Percentiles rank a stretch among this genome's conserved stretches.
These are phyloP conservation scores for Agonopterix alstromeriana DNA, from an alignment of 2,888 invertebrate genomes.

Conservation along the genomic window DNA sequence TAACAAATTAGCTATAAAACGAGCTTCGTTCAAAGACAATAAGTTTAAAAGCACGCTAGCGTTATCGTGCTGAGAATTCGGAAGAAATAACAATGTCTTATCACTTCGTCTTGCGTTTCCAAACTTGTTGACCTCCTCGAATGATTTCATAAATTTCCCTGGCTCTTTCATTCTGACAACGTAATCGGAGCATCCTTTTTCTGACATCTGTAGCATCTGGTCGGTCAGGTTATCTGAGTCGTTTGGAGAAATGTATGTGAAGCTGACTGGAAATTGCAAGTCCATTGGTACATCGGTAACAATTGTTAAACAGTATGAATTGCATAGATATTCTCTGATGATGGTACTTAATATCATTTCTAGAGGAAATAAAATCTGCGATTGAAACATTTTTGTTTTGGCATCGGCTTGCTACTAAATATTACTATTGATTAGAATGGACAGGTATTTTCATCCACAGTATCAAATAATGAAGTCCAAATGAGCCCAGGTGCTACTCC, in stretches of 20 bases:
- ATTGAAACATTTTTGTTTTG: background rate
- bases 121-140: conserved; percentile 49
- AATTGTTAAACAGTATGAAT: conserved; percentile 48
- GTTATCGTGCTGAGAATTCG: conserved; percentile 19
- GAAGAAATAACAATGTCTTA: conserved; percentile 59
- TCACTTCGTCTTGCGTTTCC: conserved; percentile 59
- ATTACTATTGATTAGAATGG: too few relatives aligned
- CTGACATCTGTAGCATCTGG: conserved; percentile 42
- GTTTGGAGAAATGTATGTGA: conserved; percentile 31
- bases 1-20: conserved; percentile 49
- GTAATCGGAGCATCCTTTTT: conserved; percentile 68
- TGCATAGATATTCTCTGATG: conserved; percentile 37
- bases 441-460: too few relatives aligned
- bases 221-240: conserved; percentile 24
- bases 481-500: too few relatives aligned
- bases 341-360: conserved; percentile 48
- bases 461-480: too few relatives aligned
- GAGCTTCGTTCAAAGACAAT: conserved; percentile 40
- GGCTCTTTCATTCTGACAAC: conserved; percentile 51
- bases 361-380: conserved; percentile 18
- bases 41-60: conserved; percentile 24
- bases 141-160: conserved; percentile 42
- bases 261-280: conserved; percentile 23
- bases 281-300: conserved; percentile 38
- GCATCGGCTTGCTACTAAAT: too few relatives aligned